A percentile compares a stretch with the other conserved stretches of the same genome.
Evolutionary conservation across 2,888 invertebrate species (phyloP).

Genomic region (Alloscopus bannaensis): DNA sequence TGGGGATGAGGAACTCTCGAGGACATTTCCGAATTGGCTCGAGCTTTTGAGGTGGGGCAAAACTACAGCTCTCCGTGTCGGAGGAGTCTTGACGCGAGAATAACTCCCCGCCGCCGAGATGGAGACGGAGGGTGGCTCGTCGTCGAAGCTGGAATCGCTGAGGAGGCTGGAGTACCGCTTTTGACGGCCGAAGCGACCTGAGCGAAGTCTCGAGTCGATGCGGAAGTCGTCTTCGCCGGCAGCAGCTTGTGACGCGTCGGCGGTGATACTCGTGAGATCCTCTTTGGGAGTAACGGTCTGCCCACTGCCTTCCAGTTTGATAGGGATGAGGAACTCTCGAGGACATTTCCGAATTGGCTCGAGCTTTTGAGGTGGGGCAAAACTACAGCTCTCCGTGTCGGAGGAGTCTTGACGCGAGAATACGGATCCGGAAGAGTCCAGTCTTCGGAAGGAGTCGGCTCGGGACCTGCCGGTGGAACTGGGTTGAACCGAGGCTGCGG

Average conservation of each 20-base stretch:
- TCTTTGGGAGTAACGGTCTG: conserved; percentile 85
- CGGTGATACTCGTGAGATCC: conserved; percentile 51
- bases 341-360: conserved; percentile 92
- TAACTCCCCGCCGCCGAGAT: conserved; percentile 46
- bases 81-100: conserved; percentile 83
- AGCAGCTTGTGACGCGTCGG: conserved; percentile 53
- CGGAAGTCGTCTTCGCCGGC: conserved; percentile 75
- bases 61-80: conserved; percentile 80
- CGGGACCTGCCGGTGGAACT: conserved; percentile 36
- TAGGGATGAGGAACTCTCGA: conserved; percentile 94
- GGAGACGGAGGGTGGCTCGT: conserved; percentile 42
- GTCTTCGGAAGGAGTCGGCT: conserved; percentile 32
- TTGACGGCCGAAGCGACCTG: conserved; percentile 77
- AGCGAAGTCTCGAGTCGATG: conserved; percentile 77
- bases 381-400: conserved; percentile 80
- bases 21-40: conserved; percentile 92
- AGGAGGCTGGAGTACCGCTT: conserved; percentile 76
- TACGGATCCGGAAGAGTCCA: conserved; percentile 57
- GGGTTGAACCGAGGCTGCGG: background rate
- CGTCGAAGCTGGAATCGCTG: conserved; percentile 68
- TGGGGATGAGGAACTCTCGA: conserved; percentile 94
- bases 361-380: conserved; percentile 70
- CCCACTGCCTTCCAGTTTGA: conserved; percentile 89
- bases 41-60: conserved; percentile 69
- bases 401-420: conserved; percentile 83